Percentiles rank a stretch among this genome's conserved stretches.
These are phyloP conservation scores for Diabrotica undecimpunctata DNA, from an alignment of 1,140 invertebrate species.

Conservation along the genomic window DNA sequence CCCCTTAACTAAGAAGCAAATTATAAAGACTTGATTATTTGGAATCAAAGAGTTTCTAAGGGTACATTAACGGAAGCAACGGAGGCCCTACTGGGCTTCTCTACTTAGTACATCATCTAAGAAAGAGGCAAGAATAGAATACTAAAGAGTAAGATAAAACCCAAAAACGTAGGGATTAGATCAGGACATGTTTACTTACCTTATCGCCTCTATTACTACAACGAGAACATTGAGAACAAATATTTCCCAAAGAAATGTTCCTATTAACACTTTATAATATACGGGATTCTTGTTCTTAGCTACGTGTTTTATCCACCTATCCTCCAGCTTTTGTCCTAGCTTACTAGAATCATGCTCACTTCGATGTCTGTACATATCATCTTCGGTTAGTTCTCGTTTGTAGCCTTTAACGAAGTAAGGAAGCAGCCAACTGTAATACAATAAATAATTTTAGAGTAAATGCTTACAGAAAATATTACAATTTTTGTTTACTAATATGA, in stretches of 20 bases:
- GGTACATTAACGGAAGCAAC: no score
- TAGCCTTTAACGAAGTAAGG: constrained; percentile 33
- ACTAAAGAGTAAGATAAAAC: no score
- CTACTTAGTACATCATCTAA: no score
- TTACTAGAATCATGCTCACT: constrained; percentile 29
- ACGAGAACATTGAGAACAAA: constrained; percentile 46
- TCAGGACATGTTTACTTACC: constrained; percentile 38
- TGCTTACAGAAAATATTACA: no score
- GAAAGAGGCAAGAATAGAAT: no score
- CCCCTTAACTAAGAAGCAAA: no score
- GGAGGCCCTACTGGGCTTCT: no score
- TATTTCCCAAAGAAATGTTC: constrained; percentile 34
- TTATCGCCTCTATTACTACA: constrained; percentile 52
- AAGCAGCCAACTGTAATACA: constrained; percentile 44
- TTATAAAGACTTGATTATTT: no score
- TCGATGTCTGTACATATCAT: constrained; percentile 30
- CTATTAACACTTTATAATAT: constrained; percentile 40
- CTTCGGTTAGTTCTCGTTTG: constrained; percentile 29
- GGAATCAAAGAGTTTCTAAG: no score
- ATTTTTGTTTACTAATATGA: no score
- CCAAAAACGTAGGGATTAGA: no score
- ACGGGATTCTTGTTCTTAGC: constrained; percentile 35
- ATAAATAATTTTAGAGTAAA: no score
- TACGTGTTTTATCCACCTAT: constrained; percentile 51
- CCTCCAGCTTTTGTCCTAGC: constrained; percentile 56